Conservation (phyloP, 2,888 invertebrate species). For the Eristalis tenax region DNA sequence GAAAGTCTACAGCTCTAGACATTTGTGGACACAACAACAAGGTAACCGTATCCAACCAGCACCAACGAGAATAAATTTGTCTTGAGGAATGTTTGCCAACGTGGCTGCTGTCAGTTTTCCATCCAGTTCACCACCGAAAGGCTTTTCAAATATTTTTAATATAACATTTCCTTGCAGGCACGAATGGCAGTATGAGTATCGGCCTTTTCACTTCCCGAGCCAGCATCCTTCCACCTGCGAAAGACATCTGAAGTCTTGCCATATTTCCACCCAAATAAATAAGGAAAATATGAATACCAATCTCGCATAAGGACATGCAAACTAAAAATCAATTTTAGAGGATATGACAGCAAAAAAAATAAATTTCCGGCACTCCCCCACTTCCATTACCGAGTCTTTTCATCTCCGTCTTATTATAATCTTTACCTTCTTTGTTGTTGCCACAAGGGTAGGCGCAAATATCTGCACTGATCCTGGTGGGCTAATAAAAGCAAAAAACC, state of each 20-base stretch:
- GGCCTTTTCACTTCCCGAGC: constrained; percentile 2
- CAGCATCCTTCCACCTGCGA: constrained; percentile 46
- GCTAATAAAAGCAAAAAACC: constrained; percentile 57
- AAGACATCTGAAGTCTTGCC: constrained; percentile 50
- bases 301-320: constrained; percentile 60
- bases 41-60: neutral
- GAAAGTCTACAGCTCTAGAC: neutral
- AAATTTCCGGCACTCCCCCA: constrained; percentile 22
- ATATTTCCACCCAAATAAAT: constrained; percentile 42
- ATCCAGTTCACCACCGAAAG: neutral
- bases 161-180: constrained; percentile 47
- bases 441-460: constrained; percentile 27
- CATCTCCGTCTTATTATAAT: constrained; percentile 38
- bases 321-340: constrained; percentile 68
- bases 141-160: constrained; percentile 59
- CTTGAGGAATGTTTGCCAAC: neutral
- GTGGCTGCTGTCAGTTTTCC: neutral
- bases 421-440: constrained; percentile 51
- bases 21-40: neutral
- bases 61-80: neutral
- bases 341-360: constrained; percentile 58
- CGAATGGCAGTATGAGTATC: constrained; percentile 21
- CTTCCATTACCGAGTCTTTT: neutral
- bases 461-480: constrained; percentile 20
- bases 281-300: constrained; percentile 58